Evolutionary conservation across 2,888 invertebrate genomes (phyloP), one percentile per base, ranked within the genome.

Genomic region (Nematopogon swammerdamellus): DNA sequence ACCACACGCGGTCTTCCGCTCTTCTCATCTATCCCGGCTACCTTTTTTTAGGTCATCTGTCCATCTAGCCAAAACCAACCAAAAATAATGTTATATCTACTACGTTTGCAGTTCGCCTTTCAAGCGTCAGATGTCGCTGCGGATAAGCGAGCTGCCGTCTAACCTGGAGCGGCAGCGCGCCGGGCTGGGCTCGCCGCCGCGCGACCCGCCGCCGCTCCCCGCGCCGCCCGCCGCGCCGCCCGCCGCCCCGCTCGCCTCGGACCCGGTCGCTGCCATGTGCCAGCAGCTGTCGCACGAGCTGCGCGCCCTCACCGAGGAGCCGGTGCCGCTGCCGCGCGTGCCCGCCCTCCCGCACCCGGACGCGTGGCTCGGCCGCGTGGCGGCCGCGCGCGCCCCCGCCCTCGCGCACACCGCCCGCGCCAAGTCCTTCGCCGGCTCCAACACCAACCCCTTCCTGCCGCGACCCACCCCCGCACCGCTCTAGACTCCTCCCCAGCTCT

Each of bases 121-220:
- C 80, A 97, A 98, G 80, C 85, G 97, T 45, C 96, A 97, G 72
- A 89, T 97, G 83, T 97, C 97, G 54, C 83, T 97, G 56, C 88
- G 97, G 54, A 88, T 97, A 60, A 93, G 91, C 68, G 97, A 97
- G 81, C 84, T 97, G 70, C 97, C 97, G 52, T 97, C 97, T 62
- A 97, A 94, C 67, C 77, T 96, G 60, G 95, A 96, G 76, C 86
- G 97, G 47, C 81, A 57, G 84, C 88, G 59, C 77, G 84, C 69
- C 84, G 91, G 72, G 1, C 63, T 86, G 85, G 80, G 90, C 86
- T 77, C 92, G 83, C 80, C 92, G 85, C 70, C 82, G 88, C 61
- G 88, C 84, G 57, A 86, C 84, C 68, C 87, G 88, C 57, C 85
- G 85, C 49, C 80, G 87, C 59, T 79, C 89, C 50, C 83, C 82